Base-by-base conservation (phyloP, 2,113 vertebrate species). In the Tychaedon coryphoeus region DNA sequence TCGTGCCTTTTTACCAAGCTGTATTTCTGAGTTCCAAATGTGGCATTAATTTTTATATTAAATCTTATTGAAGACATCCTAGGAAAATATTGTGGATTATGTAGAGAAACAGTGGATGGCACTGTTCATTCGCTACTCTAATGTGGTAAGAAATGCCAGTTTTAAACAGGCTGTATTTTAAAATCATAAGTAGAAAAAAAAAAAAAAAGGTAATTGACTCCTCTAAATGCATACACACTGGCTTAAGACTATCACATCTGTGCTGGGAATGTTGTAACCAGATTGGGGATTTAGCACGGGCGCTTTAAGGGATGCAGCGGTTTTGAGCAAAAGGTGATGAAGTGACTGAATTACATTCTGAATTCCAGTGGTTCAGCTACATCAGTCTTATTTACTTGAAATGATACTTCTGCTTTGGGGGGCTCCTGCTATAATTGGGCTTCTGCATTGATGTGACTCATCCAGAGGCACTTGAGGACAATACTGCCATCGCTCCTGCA, bases 61-160 rank as follows among this genome's bases (percentile, higher is more conserved):
- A 62, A 61, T 69, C 61, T 65, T 85, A 69, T 54, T 79, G 72
- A 73, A 95, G 50, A n/a, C 72, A 25, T 64, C 71, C 17, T 51
- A 61, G 54, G 54, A 80, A 86, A 62, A 51, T 8, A 15, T 36
- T 93, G 96, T 95, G 94, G 93, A 88, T 97, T 90, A 91, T 43
- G 57, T 64, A 74, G 78, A 92, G 84, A 62, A 95, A 97, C 97
- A 96, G 96, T 94, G 95, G 96, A 96, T 97, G 96, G 95, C 96
- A 97, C 71, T 97, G 96, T 97, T 97, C 71, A 62, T 96, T 97
- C 82, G 51, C 78, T 92, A 31, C 90, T 96, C 67, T 88, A 40
- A 70, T 60, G 64, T 62, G 45, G 29, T 56, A 70, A 56, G 71
- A 88, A 89, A 86, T 82, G 24, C 20, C 60, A 92, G 51, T 33